phyloP scores from a whole-genome alignment of 2,113 vertebrate species.

The Bos indicus region DNA sequence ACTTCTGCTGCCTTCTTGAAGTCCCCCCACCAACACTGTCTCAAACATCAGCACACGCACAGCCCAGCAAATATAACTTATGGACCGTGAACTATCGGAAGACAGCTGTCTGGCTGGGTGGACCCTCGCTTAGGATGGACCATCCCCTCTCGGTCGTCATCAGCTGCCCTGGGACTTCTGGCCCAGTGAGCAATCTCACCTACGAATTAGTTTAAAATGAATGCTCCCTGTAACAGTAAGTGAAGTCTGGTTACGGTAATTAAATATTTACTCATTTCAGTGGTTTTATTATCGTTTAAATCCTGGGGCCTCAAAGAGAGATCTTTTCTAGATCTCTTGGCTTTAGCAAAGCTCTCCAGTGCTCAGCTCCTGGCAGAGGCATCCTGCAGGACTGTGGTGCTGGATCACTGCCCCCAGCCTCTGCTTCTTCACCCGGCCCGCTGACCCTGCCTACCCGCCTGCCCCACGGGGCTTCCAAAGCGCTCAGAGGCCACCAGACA shows the following conservation, averaged over 20 bases:
- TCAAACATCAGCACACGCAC: accelerated
- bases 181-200: not conserved
- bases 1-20: not conserved
- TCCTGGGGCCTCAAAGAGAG: not conserved
- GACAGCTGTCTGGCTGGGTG: not conserved
- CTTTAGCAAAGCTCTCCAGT: not conserved
- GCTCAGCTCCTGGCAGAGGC: not conserved
- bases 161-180: not conserved
- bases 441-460: not conserved
- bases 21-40: not conserved
- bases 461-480: not conserved
- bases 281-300: not conserved
- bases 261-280: not conserved
- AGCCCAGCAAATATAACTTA: accelerated
- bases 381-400: not conserved
- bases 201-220: not conserved
- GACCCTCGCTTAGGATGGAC: accelerated
- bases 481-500: not conserved
- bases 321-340: not conserved
- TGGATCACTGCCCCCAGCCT: not conserved
- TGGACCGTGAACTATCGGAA: accelerated
- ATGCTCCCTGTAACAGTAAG: not conserved
- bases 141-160: accelerated
- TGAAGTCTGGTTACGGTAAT: accelerated
- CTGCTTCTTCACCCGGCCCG: accelerated